Percentiles rank a stretch among this genome's conserved stretches.
Conservation (phyloP, 2,113 vertebrate genomes). For the Hylia prasina region DNA sequence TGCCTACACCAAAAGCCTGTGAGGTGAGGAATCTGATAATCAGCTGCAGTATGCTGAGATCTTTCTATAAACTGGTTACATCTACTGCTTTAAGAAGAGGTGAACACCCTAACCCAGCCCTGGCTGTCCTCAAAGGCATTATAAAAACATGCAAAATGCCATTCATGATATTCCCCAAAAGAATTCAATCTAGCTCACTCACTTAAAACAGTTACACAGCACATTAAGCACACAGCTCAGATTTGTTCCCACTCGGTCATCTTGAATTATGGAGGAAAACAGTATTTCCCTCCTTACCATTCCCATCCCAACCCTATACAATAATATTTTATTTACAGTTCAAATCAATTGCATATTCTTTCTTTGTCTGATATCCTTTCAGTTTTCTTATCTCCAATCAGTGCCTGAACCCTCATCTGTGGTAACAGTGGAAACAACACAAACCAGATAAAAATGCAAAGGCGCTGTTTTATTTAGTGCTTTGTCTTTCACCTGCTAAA, state of each 20-base stretch:
- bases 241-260: not conserved
- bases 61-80: not conserved
- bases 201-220: not conserved
- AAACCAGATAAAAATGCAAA: not conserved
- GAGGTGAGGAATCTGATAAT: fast-evolving
- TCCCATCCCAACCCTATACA: not conserved
- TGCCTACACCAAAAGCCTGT: not conserved
- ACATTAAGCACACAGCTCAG: not conserved
- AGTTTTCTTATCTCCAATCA: not conserved
- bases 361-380: not conserved
- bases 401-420: not conserved
- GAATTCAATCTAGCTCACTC: not conserved
- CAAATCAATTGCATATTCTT: not conserved
- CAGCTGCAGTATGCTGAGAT: not conserved
- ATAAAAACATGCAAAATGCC: not conserved
- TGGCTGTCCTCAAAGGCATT: not conserved
- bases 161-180: not conserved
- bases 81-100: not conserved
- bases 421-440: not conserved
- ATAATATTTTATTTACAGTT: not conserved
- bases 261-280: not conserved
- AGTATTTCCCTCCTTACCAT: not conserved
- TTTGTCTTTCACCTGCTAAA: not conserved
- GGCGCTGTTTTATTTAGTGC: not conserved
- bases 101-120: not conserved